Conservation (phyloP, 37 sponge, comb jelly and placozoan genomes). For the Geodia barretti region DNA sequence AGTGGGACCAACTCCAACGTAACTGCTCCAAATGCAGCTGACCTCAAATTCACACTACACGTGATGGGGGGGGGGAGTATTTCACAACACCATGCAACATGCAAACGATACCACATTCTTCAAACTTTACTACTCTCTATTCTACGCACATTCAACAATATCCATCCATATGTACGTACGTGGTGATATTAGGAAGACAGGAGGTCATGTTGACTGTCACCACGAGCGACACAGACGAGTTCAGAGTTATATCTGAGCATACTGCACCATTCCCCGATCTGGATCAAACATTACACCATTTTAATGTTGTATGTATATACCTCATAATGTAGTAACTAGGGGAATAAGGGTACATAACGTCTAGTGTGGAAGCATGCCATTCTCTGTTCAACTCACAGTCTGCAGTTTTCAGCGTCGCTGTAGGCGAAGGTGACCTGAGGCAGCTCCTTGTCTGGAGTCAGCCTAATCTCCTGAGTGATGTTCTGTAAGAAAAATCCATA, state of each 20-base stretch:
- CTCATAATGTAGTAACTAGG: too few species aligned
- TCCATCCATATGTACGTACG: neutral
- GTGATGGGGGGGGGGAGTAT: too few species aligned
- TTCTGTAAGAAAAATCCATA: too few species aligned
- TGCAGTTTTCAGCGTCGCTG: neutral
- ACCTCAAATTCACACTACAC: neutral
- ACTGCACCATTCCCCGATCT: neutral
- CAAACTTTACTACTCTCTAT: too few species aligned
- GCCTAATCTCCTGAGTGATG: neutral
- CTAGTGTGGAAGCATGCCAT: too few species aligned
- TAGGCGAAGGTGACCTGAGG: neutral
- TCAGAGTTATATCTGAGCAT: neutral
- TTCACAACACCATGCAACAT: too few species aligned
- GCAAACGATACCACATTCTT: too few species aligned
- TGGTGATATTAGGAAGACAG: neutral
- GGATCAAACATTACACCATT: neutral
- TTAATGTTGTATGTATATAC: too few species aligned
- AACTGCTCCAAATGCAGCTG: neutral
- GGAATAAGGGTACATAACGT: neutral
- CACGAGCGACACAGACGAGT: neutral
- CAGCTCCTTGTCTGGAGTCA: neutral
- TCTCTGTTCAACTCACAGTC: neutral
- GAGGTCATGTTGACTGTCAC: neutral
- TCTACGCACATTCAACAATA: too few species aligned
- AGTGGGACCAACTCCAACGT: conserved; percentile 19